A percentile compares a stretch with the other conserved stretches of the same genome.
Conservation (phyloP, 2,797 vertebrate species). For the Hydrolagus colliei region DNA sequence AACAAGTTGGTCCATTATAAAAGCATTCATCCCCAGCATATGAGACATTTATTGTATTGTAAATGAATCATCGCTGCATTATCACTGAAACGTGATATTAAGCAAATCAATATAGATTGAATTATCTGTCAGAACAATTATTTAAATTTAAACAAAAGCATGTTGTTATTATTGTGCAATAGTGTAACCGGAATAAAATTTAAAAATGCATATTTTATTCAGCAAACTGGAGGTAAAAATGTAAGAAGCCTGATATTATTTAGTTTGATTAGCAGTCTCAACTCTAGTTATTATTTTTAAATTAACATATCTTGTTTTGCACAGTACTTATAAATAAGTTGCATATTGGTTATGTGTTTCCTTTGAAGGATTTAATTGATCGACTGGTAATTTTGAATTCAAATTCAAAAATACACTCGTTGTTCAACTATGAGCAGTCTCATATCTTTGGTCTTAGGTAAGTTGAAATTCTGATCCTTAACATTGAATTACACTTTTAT, state of each 20-base stretch:
- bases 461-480: slow-evolving; percentile 40
- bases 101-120: background rate
- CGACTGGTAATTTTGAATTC: slow-evolving; percentile 85
- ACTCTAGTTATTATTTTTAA: background rate
- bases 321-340: background rate
- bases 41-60: background rate
- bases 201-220: background rate
- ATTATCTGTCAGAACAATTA: background rate
- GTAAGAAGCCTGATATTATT: background rate
- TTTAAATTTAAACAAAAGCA: background rate
- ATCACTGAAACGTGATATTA: background rate
- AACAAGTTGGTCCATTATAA: background rate
- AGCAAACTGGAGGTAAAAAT: background rate
- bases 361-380: slow-evolving; percentile 79
- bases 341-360: background rate
- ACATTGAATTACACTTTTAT: background rate
- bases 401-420: slow-evolving; percentile 82
- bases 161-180: background rate
- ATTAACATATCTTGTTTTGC: background rate
- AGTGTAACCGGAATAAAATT: background rate
- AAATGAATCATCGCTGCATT: background rate
- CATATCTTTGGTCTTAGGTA: slow-evolving; percentile 93
- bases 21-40: background rate
- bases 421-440: slow-evolving; percentile 91
- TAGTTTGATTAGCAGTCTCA: background rate